phyloP scores from a whole-genome alignment of 2,113 vertebrate species.

The Parus major region DNA sequence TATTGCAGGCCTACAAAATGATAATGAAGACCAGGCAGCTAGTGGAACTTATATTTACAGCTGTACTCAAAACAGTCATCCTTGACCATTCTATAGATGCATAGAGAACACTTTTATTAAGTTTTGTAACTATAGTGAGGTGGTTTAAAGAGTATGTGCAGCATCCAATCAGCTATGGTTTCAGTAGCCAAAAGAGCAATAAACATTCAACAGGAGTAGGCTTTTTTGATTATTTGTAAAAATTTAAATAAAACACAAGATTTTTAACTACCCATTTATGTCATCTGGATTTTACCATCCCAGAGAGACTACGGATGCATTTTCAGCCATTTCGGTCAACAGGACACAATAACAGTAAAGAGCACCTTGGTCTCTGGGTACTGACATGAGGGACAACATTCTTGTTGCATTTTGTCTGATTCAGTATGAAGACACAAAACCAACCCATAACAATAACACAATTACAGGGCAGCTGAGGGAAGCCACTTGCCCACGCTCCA shows the following conservation, averaged over 20 bases:
- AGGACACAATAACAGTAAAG: not conserved
- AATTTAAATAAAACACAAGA: not conserved
- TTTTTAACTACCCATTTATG: not conserved
- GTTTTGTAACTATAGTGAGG: not conserved
- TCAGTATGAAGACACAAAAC: not conserved
- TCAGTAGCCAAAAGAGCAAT: not conserved
- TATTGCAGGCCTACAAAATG: not conserved
- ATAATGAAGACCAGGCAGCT: not conserved
- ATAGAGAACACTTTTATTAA: not conserved
- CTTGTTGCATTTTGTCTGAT: not conserved
- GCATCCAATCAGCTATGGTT: not conserved
- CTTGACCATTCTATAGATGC: not conserved
- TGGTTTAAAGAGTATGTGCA: not conserved
- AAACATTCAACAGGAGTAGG: not conserved
- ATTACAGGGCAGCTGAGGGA: not conserved
- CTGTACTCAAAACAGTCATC: not conserved
- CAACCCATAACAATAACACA: not conserved
- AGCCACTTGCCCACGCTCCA: accelerated
- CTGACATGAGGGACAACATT: not conserved
- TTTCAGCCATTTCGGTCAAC: not conserved
- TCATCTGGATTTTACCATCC: not conserved
- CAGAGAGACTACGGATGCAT: not conserved
- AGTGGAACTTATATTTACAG: not conserved
- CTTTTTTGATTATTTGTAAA: not conserved
- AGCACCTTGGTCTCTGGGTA: not conserved